A percentile compares a stretch with the other conserved stretches of the same genome.
phyloP scores from a whole-genome alignment of 2,797 vertebrate genomes.

The Leptoclinus maculatus region DNA sequence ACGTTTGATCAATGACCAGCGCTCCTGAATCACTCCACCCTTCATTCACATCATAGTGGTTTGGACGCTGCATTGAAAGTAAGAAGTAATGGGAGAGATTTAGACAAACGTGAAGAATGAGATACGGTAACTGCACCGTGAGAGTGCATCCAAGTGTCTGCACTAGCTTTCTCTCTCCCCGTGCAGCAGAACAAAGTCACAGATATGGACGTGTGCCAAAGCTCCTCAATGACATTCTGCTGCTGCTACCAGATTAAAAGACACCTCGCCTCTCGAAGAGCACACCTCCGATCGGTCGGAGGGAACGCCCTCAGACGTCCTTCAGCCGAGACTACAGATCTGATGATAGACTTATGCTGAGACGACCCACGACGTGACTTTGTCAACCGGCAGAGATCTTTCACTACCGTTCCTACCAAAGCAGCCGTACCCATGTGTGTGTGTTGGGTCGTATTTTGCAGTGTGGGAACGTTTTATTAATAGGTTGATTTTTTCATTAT shows the following conservation, averaged over 20 bases:
- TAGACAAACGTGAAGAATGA: conserved; percentile 15
- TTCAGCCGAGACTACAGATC: conserved; percentile 41
- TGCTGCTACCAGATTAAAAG: conserved; percentile 64
- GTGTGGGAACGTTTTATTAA: neutral
- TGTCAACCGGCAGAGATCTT: neutral
- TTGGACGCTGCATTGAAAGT: conserved; percentile 22
- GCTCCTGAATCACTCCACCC: conserved; percentile 24
- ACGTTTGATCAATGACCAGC: conserved; percentile 10
- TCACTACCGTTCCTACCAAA: neutral
- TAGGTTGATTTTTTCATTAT: too few relatives aligned
- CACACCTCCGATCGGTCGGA: conserved; percentile 33
- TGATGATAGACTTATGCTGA: neutral
- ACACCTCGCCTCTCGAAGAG: conserved; percentile 55
- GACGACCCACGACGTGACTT: neutral
- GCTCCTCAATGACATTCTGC: conserved; percentile 65
- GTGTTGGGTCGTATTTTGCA: neutral
- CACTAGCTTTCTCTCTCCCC: conserved; percentile 26
- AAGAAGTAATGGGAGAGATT: conserved; percentile 33
- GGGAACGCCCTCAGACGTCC: conserved; percentile 42
- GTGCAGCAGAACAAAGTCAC: conserved; percentile 64
- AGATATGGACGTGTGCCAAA: conserved; percentile 65
- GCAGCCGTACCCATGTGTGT: neutral
- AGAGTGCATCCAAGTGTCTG: conserved; percentile 33
- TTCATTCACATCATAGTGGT: conserved; percentile 16
- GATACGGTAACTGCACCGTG: conserved; percentile 7